Evolutionary conservation across 2,113 vertebrate species (phyloP).

Genomic region (Centropus bengalensis): DNA sequence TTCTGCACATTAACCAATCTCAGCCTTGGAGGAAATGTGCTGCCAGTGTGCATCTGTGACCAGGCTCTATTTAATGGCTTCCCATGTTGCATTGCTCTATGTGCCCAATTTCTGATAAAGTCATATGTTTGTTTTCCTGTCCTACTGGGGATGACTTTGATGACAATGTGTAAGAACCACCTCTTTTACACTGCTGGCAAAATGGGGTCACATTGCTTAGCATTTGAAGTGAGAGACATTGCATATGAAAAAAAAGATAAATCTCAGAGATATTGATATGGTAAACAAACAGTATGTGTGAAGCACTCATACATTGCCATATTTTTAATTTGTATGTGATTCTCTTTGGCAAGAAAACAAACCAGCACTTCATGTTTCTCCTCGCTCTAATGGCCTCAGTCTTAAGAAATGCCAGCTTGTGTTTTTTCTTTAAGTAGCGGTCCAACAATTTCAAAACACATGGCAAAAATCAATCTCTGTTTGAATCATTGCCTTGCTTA

Average conservation of each 20-base stretch:
- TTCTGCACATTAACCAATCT: background rate
- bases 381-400: constrained; percentile 10
- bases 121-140: background rate
- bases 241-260: background rate
- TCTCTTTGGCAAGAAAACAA: constrained; percentile 34
- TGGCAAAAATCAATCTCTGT: constrained; percentile 1
- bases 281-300: constrained; percentile 27
- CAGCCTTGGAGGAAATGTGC: background rate
- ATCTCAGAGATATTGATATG: background rate
- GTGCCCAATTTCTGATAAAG: background rate
- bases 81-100: background rate
- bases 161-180: background rate
- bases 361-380: constrained; percentile 55
- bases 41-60: background rate
- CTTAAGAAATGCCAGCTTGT: constrained; percentile 50
- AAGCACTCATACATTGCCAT: background rate
- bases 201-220: background rate
- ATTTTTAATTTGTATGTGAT: constrained; percentile 3
- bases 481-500: background rate
- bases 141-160: background rate
- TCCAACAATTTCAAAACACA: constrained; percentile 57
- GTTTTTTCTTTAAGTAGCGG: background rate
- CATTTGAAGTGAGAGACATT: background rate
- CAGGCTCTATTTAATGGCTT: background rate
- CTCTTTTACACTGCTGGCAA: background rate